Evolutionary conservation across 1,140 invertebrate genomes (phyloP), one percentile per base, ranked within the genome.

Genomic region (Maniola jurtina): DNA sequence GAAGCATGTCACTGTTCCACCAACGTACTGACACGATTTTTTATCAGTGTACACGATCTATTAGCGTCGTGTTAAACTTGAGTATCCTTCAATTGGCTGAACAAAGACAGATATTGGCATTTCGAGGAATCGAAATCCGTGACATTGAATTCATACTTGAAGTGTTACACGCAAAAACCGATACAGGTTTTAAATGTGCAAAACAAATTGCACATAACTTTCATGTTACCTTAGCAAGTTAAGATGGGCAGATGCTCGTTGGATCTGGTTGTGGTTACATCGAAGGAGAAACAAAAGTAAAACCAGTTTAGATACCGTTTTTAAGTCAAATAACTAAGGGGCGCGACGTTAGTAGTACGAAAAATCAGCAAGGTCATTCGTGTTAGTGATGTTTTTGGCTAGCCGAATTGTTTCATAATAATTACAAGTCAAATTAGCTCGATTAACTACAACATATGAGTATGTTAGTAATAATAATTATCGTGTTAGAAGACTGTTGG

Each of bases 1-100:
- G 70, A 79, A 79, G 76, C 79, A 67, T 70, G 68, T 73, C 73
- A 71, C 68, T 74, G 64, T 74, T 72, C 67, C 61, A 75, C 60
- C 62, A 68, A 42, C 54, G 59, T 65, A 63, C 61, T 68, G 70
- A 73, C 67, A 73, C 68, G 63, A 54, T 64, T 71, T 64, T 69
- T 15, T 65, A 67, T 75, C 35, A 54, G 33, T 38, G 60, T 64
- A 61, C 61, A 66, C 63, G 42, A 66, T 62, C 66, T 64, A 64
- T 64, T 61, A 66, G 64, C 64, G 42, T 56, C 50, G 33, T 42
- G 55, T 50, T 50, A 59, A 55, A 54, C 57, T 60, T 48, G 48
- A 55, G 35, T 54, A 47, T n/a, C 34, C 56, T 59, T 68, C 57
- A 59, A 65, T 57, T 58, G 45, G 65, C 54, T 48, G 36, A 56